Evolutionary conservation across 2,888 invertebrate genomes (phyloP).

Genomic region (Cremastinae sp.): DNA sequence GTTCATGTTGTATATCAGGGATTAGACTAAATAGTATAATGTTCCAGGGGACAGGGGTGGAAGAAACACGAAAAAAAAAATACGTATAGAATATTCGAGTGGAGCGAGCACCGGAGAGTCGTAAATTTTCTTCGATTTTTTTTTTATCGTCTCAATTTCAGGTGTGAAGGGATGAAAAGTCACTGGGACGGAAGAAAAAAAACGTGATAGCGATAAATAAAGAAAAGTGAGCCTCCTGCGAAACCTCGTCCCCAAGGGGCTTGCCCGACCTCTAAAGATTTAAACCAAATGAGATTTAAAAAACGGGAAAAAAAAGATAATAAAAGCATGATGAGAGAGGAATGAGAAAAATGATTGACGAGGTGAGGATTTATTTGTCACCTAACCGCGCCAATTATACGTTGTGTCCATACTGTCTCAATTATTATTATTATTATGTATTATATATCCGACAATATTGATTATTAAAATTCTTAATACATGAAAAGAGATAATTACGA

Average conservation of each 20-base stretch:
- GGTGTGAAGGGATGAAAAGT: constrained; percentile 19
- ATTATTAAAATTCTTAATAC: constrained; percentile 80
- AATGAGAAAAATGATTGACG: constrained; percentile 55
- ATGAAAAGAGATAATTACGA: constrained; percentile 61
- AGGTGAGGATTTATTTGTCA: constrained; percentile 71
- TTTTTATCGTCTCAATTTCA: neutral
- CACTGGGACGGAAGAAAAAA: constrained; percentile 49
- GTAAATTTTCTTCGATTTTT: constrained; percentile 60
- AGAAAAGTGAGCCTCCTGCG: constrained; percentile 55
- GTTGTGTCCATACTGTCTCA: constrained; percentile 79
- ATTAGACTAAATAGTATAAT: constrained; percentile 79
- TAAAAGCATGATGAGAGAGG: constrained; percentile 22
- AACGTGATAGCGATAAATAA: constrained; percentile 3
- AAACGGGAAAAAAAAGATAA: constrained; percentile 25
- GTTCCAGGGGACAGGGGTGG: constrained; percentile 69
- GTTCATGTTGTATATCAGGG: constrained; percentile 79
- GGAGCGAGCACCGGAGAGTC: constrained; percentile 77
- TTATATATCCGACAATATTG: constrained; percentile 80
- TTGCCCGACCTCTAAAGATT: constrained; percentile 10
- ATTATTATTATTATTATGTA: constrained; percentile 76
- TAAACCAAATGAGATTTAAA: constrained; percentile 36
- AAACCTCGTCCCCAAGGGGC: constrained; percentile 47
- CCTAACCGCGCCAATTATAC: constrained; percentile 77
- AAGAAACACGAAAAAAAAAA: constrained; percentile 49
- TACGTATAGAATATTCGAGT: too few species aligned